Evolutionary conservation across 2,888 invertebrate species (phyloP), one percentile per base, ranked within the genome.

Genomic region (Boloria euphrosyne): DNA sequence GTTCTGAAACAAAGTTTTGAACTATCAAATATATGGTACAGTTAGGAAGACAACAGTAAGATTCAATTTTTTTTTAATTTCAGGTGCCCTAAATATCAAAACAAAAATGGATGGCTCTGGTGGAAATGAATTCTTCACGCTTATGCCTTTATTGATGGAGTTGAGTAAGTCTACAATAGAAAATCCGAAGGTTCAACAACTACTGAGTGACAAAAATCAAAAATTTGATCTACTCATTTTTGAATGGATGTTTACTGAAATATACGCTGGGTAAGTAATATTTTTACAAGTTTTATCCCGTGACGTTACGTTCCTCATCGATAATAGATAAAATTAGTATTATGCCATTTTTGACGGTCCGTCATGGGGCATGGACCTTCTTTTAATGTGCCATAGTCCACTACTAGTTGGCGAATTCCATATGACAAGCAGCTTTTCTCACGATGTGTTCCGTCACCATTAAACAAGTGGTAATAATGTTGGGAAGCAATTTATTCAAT

Each of bases 231-330:
- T 71, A 2, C 77, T 83, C 3, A 70, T 85, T 14, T 67, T 71
- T 0, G 84, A 85, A 69, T 78, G 81, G 69, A 61, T 81, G 60
- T 83, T 81, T 55, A 69, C 71, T 16, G 83, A 84, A 61, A 14
- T 82, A n/a, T 79, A 75, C 67, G 67, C 80, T 3, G 82, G 81
- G 84, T 83, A 73, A 78, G 76, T n/a, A 49, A 38, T 17, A 13
- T 52, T 22, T 0, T 47, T 44, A 3, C 2, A n/a, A 47, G 14
- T 38, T 7, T 38, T 22, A 4, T 10, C 4, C 43, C 7, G 14
- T 22, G n/a, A n/a, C 2, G 1, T 18, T 0, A 13, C 4, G 0
- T 52, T 27, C n/a, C n/a, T n/a, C n/a, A n/a, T n/a, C n/a, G n/a
- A n/a, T n/a, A n/a, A n/a, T n/a, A n/a, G n/a, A n/a, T n/a, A n/a